Evolutionary conservation across 2,113 vertebrate genomes (phyloP).

Genomic region (Alces alces): DNA sequence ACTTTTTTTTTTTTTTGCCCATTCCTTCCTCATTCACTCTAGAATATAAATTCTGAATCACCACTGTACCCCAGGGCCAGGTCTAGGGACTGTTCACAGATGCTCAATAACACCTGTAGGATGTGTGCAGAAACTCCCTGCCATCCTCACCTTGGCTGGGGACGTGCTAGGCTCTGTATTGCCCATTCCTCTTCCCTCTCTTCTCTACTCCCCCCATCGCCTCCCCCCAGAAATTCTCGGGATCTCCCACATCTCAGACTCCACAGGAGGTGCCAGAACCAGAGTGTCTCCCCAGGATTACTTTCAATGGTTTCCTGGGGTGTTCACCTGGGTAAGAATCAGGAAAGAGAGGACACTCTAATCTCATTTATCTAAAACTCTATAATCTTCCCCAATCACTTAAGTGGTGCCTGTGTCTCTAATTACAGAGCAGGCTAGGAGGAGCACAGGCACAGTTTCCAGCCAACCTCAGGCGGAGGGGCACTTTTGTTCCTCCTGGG

Average conservation of each 20-base stretch:
- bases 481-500: slow-evolving; percentile 14
- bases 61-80: not conserved
- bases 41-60: not conserved
- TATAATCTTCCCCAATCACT: slow-evolving; percentile 82
- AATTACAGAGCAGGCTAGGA: slow-evolving; percentile 67
- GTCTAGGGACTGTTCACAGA: not conserved
- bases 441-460: not conserved
- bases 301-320: slow-evolving; percentile 74
- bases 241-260: not conserved
- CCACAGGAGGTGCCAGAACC: slow-evolving; percentile 33
- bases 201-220: not conserved
- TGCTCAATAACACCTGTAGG: not conserved
- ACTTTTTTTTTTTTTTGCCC: not conserved
- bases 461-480: slow-evolving; percentile 36
- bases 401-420: slow-evolving; percentile 77
- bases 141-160: not conserved
- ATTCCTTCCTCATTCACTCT: not conserved
- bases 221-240: not conserved
- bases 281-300: slow-evolving; percentile 71
- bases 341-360: slow-evolving; percentile 71
- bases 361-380: slow-evolving; percentile 79
- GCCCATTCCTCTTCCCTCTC: rapidly evolving
- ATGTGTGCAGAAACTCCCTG: not conserved
- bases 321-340: slow-evolving; percentile 74
- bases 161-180: not conserved